Evolutionary conservation across 2,797 vertebrate genomes (phyloP), one percentile per base, ranked within the genome.

Genomic region (Thunnus albacares): DNA sequence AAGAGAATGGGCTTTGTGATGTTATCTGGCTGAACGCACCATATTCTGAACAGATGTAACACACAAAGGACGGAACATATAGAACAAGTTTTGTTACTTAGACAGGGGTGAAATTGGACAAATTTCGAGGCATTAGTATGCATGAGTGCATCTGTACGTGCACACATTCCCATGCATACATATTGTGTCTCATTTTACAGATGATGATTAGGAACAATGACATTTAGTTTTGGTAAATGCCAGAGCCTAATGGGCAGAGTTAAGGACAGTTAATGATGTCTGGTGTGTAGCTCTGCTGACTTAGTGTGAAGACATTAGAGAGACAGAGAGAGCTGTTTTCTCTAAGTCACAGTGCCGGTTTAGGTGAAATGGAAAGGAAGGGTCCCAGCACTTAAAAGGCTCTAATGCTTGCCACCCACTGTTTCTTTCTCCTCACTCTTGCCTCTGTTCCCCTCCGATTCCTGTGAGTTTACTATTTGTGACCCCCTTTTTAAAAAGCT

Each of bases 151-250:
- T 53, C 43, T 70, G 74, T 69, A 57, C 7, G 22, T 62, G 51
- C 57, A 53, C 62, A 26, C 70, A 43, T 22, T 49, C 67, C 14
- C 51, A 5, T 65, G 58, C 58, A 70, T 45, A 49, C 74, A 74
- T 55, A 65, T 64, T 57, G 47, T 13, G 66, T 71, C 53, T 68
- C 64, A 58, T 79, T 77, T 74, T 70, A 70, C 76, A 77, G 80
- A 82, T 81, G 77, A 90, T 80, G 88, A 93, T 93, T 88, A 84
- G 86, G 70, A 90, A 90, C 86, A 87, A 80, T 93, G 93, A 87
- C 90, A 94, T 95, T 94, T 94, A 85, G 86, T 84, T 92, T 91
- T 89, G 85, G 84, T 88, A 91, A 90, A 93, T 92, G 90, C 84
- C 88, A 92, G 45, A 77, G 82, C 79, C 74, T 89, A 90, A 89